Conservation (phyloP, 2,113 vertebrate genomes). For the Vulpes ferrilata region DNA sequence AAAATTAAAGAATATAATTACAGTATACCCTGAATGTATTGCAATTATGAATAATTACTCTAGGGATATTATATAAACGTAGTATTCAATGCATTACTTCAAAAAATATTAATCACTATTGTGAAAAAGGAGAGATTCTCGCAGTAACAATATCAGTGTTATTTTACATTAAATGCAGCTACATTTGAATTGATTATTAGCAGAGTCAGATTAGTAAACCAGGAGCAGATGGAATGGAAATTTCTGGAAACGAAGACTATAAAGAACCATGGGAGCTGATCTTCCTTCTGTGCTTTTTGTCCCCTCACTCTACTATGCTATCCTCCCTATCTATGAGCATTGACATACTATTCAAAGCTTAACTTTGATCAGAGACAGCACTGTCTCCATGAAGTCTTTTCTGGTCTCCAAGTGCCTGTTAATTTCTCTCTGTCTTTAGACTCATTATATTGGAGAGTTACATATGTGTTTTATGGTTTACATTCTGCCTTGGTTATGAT, state of each 20-base stretch:
- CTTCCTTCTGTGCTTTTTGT: neutral
- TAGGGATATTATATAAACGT: neutral
- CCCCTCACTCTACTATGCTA: neutral
- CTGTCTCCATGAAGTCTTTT: neutral
- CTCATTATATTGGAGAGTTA: neutral
- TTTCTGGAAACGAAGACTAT: conserved; percentile 29
- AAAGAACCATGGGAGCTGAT: neutral
- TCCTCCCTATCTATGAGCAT: neutral
- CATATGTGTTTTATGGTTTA: neutral
- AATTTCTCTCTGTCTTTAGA: neutral
- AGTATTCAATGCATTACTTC: neutral
- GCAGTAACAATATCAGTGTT: neutral
- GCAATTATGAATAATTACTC: conserved; percentile 56
- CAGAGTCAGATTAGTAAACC: neutral
- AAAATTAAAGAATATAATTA: conserved; percentile 25
- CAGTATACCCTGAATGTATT: conserved; percentile 1
- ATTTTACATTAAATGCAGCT: neutral
- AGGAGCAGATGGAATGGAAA: neutral
- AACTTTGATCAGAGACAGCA: neutral
- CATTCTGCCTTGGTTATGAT: neutral
- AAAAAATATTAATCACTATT: conserved; percentile 24
- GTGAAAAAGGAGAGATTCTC: conserved; percentile 1
- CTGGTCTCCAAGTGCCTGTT: neutral
- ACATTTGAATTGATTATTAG: neutral
- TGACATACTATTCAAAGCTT: neutral